phyloP scores from a whole-genome alignment of 2,888 invertebrate species.

The Lampropteryx suffumata region DNA sequence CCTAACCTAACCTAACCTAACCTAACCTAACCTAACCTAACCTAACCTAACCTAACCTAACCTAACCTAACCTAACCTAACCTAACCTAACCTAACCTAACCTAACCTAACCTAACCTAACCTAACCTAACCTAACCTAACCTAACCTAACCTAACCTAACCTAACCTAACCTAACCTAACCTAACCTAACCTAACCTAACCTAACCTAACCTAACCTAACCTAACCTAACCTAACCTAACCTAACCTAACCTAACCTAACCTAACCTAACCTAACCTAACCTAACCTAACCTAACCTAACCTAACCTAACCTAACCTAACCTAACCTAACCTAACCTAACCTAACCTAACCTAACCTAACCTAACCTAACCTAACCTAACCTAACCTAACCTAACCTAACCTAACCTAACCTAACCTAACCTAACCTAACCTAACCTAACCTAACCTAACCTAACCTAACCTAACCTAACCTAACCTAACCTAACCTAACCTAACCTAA shows the following conservation, averaged over 20 bases:
- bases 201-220: slow-evolving; percentile 33
- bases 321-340: slow-evolving; percentile 25
- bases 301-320: slow-evolving; percentile 19
- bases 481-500: slow-evolving; percentile 25
- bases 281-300: slow-evolving; percentile 30
- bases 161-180: slow-evolving; percentile 36
- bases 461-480: slow-evolving; percentile 25
- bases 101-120: slow-evolving; percentile 39
- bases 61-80: slow-evolving; percentile 35
- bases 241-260: slow-evolving; percentile 33
- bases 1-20: slow-evolving; percentile 35
- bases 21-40: slow-evolving; percentile 32
- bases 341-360: slow-evolving; percentile 25
- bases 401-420: slow-evolving; percentile 25
- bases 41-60: slow-evolving; percentile 34
- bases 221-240: slow-evolving; percentile 31
- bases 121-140: slow-evolving; percentile 35
- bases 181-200: slow-evolving; percentile 37
- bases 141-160: slow-evolving; percentile 35
- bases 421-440: slow-evolving; percentile 24
- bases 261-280: slow-evolving; percentile 32
- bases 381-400: slow-evolving; percentile 22
- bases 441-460: slow-evolving; percentile 22
- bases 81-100: slow-evolving; percentile 39
- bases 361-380: slow-evolving; percentile 24